Percentiles rank a stretch among this genome's conserved stretches.
phyloP scores from a whole-genome alignment of 1,140 invertebrate genomes.

The Brachionus rubens region DNA sequence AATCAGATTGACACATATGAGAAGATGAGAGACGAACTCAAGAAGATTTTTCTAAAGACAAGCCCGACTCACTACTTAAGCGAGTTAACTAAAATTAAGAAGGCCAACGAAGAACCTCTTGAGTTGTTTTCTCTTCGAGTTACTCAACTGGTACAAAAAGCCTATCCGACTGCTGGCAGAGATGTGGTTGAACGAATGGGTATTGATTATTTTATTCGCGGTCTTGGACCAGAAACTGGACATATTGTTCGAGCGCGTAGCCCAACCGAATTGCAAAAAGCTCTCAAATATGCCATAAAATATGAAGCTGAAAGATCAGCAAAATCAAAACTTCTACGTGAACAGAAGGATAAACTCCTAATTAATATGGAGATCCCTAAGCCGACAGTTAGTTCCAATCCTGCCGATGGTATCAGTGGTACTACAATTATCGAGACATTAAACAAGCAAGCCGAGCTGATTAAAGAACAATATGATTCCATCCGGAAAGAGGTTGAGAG shows the following conservation, averaged over 20 bases:
- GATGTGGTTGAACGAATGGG: neutral
- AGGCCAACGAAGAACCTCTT: neutral
- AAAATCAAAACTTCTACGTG: neutral
- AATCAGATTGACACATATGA: neutral
- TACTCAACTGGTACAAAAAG: neutral
- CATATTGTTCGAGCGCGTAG: neutral
- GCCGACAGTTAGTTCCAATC: neutral
- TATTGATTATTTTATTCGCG: neutral
- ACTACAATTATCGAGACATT: neutral
- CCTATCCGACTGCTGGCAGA: neutral
- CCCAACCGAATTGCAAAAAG: neutral
- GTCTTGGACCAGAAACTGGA: neutral
- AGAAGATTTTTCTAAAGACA: neutral
- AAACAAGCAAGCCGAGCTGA: neutral
- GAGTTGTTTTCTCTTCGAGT: neutral
- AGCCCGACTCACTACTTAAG: neutral
- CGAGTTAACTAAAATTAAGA: constrained; percentile 3
- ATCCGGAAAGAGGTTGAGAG: constrained; percentile 15
- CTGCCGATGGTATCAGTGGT: neutral
- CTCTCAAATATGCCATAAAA: neutral
- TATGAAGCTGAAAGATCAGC: neutral
- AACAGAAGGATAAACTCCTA: neutral
- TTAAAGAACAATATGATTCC: constrained; percentile 25
- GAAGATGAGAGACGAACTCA: neutral
- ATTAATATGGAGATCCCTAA: neutral